Base-by-base conservation (phyloP, 2,888 invertebrate genomes). In the Leptinotarsa haldemani region DNA sequence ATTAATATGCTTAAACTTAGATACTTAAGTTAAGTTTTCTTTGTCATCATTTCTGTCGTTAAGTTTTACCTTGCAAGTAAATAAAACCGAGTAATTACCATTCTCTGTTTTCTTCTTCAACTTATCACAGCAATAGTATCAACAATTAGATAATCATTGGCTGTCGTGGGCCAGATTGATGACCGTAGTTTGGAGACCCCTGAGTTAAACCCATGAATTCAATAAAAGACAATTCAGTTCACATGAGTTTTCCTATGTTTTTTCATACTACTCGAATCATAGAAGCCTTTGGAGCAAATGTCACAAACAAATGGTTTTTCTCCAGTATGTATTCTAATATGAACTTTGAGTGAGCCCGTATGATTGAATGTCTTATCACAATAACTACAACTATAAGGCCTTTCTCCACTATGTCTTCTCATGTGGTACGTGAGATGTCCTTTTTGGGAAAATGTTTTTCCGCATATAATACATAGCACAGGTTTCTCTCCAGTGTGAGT, bases 381-480 rank as follows among this genome's bases (percentile, higher is more conserved):
- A 47, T 71, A 72, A 40, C 50, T 48, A 69, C 74, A 74, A 53
- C 20, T 71, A 52, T 74, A 74, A 13, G 74, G 74, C 18, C 63
- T 71, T 48, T 74, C 74, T 20, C 74, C 74, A 67, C 74, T 74
- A 16, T 78, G 78, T 58, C 66, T 73, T 65, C 78, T 70, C 77
- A 78, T 78, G 52, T 78, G 78, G 50, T 77, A 78, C 7, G 75
- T 75, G 5, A 78, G 64, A 58, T 78, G 78, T 9, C 78, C 71
- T 50, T 77, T 74, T 66, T 78, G 78, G 9, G 78, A 74, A 50
- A 78, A 78, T 47, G 65, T 69, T 58, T 77, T 78, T 18, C 58
- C 74, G 70, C 78, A 78, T 50, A 78, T 70, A 47, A 75, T 73
- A 47, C 78, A 78, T 9, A 69, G 30, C 25, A 73, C 65, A 9